phyloP scores from a whole-genome alignment of 2,888 invertebrate genomes.

The Gonocerus acuteangulatus region DNA sequence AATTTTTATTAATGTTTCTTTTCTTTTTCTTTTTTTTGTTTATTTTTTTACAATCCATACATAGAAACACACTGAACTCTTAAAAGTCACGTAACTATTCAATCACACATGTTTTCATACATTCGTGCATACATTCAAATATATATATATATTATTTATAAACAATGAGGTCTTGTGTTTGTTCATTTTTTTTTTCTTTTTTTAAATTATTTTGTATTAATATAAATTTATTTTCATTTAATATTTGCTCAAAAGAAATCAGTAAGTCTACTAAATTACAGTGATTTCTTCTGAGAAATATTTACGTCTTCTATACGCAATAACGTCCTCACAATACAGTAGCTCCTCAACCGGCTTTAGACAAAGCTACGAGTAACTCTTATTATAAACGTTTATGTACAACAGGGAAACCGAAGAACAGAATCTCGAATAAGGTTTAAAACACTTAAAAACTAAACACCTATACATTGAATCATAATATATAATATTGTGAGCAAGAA shows the following conservation, averaged over 20 bases:
- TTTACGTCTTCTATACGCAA: constrained; percentile 1
- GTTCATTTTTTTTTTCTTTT: neutral
- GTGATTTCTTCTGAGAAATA: constrained; percentile 17
- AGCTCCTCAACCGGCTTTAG: neutral
- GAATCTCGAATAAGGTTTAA: constrained; percentile 27
- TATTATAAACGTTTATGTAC: constrained; percentile 10
- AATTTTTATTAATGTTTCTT: constrained; percentile 7
- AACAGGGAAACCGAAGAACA: constrained; percentile 19
- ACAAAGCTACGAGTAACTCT: neutral
- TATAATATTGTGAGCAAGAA: constrained; percentile 33
- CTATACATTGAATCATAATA: constrained; percentile 29
- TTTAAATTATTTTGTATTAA: constrained; percentile 4
- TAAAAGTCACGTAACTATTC: constrained; percentile 1
- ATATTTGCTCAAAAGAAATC: constrained; percentile 11
- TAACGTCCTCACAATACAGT: neutral
- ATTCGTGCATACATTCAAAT: no score
- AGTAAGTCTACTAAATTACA: neutral
- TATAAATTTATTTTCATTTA: constrained; percentile 8
- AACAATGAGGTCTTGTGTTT: neutral
- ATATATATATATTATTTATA: neutral
- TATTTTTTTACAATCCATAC: neutral
- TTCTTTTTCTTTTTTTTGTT: neutral
- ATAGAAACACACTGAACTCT: constrained; percentile 10
- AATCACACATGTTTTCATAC: no score
- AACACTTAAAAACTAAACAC: constrained; percentile 32